phyloP scores from a whole-genome alignment of 1,140 invertebrate species.

The Dreissena rostriformis region DNA sequence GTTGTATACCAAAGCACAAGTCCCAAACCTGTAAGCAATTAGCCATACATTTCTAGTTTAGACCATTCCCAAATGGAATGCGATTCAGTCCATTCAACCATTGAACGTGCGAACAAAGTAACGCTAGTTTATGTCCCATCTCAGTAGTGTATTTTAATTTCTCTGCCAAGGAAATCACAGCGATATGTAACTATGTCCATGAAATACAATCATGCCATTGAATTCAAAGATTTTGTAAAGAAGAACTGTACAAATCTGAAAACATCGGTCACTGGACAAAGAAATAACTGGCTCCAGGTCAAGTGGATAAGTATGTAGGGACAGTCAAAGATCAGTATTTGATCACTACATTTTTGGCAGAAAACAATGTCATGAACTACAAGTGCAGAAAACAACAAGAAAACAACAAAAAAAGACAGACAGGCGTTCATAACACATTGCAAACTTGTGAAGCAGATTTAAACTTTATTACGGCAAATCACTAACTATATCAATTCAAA shows the following conservation, averaged over 20 bases:
- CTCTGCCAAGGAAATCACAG: neutral
- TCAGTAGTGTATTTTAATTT: neutral
- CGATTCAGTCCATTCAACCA: slow-evolving; percentile 43
- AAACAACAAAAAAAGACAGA: neutral
- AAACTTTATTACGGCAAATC: no score
- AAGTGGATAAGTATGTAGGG: neutral
- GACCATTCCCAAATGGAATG: slow-evolving; percentile 38
- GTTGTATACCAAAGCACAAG: slow-evolving; percentile 15
- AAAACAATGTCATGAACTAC: neutral
- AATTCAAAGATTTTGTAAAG: neutral
- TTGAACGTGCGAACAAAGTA: slow-evolving; percentile 42
- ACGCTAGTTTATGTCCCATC: slow-evolving; percentile 26
- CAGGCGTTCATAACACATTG: neutral
- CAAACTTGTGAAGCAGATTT: neutral
- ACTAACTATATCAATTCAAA: neutral
- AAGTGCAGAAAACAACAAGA: neutral
- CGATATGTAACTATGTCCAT: neutral
- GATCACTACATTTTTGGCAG: neutral
- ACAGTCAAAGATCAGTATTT: neutral
- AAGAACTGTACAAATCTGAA: neutral
- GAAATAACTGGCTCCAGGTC: neutral
- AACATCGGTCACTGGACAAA: neutral
- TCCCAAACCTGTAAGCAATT: slow-evolving; percentile 2
- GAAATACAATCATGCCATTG: neutral
- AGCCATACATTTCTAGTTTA: slow-evolving; percentile 13